Conservation (phyloP, 2,797 vertebrate species). For the Heterohyrax brucei region DNA sequence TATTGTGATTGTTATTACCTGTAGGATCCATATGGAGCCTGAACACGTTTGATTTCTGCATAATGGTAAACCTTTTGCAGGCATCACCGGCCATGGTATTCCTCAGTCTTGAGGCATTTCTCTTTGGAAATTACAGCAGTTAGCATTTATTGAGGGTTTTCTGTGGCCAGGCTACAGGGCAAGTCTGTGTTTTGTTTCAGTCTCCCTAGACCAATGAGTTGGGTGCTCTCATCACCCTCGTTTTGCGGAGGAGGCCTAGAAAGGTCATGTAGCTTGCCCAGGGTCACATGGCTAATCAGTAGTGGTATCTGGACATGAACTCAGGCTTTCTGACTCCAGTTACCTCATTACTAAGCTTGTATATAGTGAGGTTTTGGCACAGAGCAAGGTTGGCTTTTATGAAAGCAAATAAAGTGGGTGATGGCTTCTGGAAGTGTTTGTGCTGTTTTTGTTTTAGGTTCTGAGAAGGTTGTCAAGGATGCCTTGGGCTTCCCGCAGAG, state of each 20-base stretch:
- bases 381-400: neutral
- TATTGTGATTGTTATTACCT: neutral
- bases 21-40: neutral
- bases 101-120: constrained; percentile 27
- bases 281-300: neutral
- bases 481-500: neutral
- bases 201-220: neutral
- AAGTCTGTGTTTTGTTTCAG: constrained; percentile 48
- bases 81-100: constrained; percentile 10
- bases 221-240: neutral
- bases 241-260: constrained; percentile 55
- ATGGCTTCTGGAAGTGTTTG: neutral
- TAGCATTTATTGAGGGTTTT: constrained; percentile 60
- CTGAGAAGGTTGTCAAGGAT: neutral
- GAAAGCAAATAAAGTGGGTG: neutral
- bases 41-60: constrained; percentile 35
- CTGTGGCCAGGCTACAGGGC: neutral
- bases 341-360: constrained; percentile 16
- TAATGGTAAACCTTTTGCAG: constrained; percentile 53
- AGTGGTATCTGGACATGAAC: neutral
- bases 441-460: constrained; percentile 2
- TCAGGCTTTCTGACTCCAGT: constrained; percentile 23
- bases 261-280: constrained; percentile 59
- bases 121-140: constrained; percentile 59
- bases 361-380: neutral